A percentile compares a stretch with the other conserved stretches of the same genome.
Evolutionary conservation across 2,888 invertebrate genomes (phyloP).

Genomic region (Chymomyza amoena): DNA sequence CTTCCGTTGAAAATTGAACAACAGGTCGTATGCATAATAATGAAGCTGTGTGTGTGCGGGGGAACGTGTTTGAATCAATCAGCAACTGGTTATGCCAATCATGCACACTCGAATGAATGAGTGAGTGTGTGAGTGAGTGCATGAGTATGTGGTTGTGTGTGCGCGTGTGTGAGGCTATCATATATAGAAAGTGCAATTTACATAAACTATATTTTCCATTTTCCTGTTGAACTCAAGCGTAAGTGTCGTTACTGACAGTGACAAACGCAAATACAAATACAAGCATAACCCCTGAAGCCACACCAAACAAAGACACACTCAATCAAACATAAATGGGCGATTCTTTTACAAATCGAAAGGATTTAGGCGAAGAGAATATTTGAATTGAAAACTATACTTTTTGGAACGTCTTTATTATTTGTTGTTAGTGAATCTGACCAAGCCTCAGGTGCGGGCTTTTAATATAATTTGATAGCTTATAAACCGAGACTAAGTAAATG

Average conservation of each 20-base stretch:
- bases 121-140: not conserved
- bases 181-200: not conserved
- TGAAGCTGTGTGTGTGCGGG: not conserved
- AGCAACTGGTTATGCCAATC: not conserved
- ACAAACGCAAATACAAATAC: not conserved
- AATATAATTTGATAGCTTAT: too few relatives aligned
- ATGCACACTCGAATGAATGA: not conserved
- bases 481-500: too few relatives aligned
- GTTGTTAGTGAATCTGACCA: too few relatives aligned
- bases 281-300: not conserved
- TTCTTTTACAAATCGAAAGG: not conserved
- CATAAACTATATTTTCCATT: not conserved
- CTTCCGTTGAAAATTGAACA: not conserved
- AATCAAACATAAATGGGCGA: not conserved
- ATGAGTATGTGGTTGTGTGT: not conserved
- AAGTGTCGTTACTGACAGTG: not conserved
- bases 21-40: not conserved
- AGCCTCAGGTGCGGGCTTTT: too few relatives aligned
- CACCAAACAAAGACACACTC: not conserved
- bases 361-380: not conserved
- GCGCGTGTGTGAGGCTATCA: not conserved
- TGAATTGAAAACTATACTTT: too few relatives aligned
- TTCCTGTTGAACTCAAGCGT: not conserved
- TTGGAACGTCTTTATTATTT: too few relatives aligned
- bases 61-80: not conserved